Evolutionary conservation across 2,113 vertebrate species (phyloP).

Genomic region (Hymenochirus boettgeri): DNA sequence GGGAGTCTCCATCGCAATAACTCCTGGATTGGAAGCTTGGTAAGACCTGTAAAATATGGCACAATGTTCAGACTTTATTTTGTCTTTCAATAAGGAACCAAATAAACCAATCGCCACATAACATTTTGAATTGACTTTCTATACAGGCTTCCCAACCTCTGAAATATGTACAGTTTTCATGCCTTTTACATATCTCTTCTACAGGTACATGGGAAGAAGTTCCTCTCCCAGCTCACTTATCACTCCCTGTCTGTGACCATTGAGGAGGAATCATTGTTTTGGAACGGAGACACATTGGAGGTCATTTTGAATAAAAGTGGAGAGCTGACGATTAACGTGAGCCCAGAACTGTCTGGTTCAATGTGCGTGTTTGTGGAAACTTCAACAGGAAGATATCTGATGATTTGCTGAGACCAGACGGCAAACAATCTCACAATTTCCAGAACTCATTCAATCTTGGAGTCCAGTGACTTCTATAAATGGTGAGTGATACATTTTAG

Average conservation of each 20-base stretch:
- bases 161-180: too few relatives aligned
- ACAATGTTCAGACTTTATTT: too few relatives aligned
- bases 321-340: conserved; percentile 47
- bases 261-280: conserved; percentile 50
- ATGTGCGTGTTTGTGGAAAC: conserved; percentile 59
- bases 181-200: background rate
- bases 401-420: conserved; percentile 39
- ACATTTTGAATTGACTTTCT: too few relatives aligned
- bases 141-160: too few relatives aligned
- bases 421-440: background rate
- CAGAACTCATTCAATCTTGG: conserved; percentile 46
- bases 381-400: conserved; percentile 53
- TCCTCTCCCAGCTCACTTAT: fast-evolving
- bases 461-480: conserved; percentile 43
- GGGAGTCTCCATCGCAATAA: conserved; percentile 42
- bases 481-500: conserved; percentile 23
- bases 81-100: too few relatives aligned
- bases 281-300: conserved; percentile 47
- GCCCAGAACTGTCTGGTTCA: background rate
- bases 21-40: conserved; percentile 45
- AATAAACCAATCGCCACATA: too few relatives aligned
- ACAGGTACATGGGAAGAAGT: conserved; percentile 43
- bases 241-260: conserved; percentile 4
- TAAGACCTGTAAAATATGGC: conserved; percentile 30
- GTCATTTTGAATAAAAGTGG: conserved; percentile 52